Conservation (phyloP, 2,113 vertebrate genomes). For the Alligator sinensis region DNA sequence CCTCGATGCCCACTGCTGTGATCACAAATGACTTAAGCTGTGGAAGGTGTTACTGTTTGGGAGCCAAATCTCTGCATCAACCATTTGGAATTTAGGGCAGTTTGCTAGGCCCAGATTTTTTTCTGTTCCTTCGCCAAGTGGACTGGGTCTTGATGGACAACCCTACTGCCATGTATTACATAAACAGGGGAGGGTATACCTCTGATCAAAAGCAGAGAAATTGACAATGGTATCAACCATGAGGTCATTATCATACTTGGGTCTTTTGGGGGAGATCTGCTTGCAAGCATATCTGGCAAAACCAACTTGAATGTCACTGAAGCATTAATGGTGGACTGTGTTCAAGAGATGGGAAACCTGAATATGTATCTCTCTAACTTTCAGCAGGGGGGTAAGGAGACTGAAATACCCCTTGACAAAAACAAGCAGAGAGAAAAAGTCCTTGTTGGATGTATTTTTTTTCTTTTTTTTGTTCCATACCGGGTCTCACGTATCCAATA, state of each 20-base stretch:
- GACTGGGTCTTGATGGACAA: not conserved
- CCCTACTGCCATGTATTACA: not conserved
- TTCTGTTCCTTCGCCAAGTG: not conserved
- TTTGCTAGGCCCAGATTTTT: not conserved
- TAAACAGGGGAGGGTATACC: not conserved
- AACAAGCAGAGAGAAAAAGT: not conserved
- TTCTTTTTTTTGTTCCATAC: not conserved
- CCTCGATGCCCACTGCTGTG: not conserved
- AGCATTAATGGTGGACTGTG: not conserved
- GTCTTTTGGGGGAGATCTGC: not conserved
- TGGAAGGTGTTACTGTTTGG: not conserved
- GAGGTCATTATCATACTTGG: not conserved
- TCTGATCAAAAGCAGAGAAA: not conserved
- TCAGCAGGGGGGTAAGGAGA: not conserved
- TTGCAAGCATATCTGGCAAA: not conserved
- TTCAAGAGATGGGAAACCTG: not conserved
- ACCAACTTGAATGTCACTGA: not conserved
- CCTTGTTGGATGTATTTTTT: not conserved
- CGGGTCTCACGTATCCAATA: not conserved
- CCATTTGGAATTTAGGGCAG: not conserved
- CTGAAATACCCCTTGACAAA: not conserved
- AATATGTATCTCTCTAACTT: not conserved
- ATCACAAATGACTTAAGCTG: not conserved
- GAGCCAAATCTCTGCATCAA: not conserved
- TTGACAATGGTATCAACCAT: not conserved